Evolutionary conservation across 2,888 invertebrate genomes (phyloP), one percentile per base, ranked within the genome.

Genomic region (Cerceris rybyensis): DNA sequence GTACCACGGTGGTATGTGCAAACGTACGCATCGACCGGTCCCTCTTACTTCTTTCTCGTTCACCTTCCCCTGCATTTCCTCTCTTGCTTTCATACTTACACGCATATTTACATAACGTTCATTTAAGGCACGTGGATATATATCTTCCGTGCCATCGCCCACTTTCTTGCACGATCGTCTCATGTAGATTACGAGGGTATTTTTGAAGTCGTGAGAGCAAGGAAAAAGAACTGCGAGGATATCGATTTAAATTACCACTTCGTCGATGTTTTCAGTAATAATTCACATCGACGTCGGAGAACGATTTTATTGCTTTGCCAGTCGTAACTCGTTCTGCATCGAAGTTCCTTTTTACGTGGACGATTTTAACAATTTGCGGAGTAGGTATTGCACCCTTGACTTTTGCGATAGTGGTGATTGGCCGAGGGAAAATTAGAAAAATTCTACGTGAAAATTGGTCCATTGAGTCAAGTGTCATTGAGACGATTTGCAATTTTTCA

Each of bases 1-100:
- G 81, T 78, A 80, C 82, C 78, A 78, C 83, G 82, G 52, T 74
- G 68, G 58, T 82, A 66, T 73, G 64, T 46, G 73, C 73, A 43
- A 28, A 68, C 61, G 68, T 78, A 78, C 82, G 79, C 81, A 83
- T 84, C 75, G 80, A 60, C 66, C 68, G 9, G 46, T 16, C 59
- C 14, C 11, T 61, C 16, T 43, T 52, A 13, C 41, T 16, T 61
- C 60, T 71, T n/a, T 46, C 42, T 71, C 17, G 6, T 55, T 39
- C 11, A 42, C 71, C 28, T 54, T 8, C 49, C 41, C 52, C 50
- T 54, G n/a, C 50, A 6, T n/a, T 50, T n/a, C 16, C 43, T 54
- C 28, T 57, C 61, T n/a, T 49, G 16, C 43, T 61, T 46, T 17
- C 57, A 6, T 43, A 41, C 41, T 57, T 68, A 67, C 63, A 49